phyloP scores from a whole-genome alignment of 2,113 vertebrate genomes.

The Amblyornis subalaris region DNA sequence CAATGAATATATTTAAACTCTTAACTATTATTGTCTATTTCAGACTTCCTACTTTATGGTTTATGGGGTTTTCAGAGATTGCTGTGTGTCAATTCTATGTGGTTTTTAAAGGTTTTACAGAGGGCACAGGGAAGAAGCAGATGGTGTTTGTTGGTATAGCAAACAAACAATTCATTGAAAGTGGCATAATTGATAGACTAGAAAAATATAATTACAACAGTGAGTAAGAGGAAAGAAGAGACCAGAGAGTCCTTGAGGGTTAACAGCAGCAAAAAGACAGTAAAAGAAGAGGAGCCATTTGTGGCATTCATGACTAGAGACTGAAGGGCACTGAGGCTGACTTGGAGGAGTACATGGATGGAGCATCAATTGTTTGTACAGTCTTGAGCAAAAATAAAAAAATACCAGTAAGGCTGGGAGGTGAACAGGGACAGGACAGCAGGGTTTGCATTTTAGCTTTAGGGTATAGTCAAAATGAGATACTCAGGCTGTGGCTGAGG shows the following conservation, averaged over 20 bases:
- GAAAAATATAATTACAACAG: neutral
- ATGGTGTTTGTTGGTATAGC: neutral
- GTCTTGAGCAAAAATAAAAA: neutral
- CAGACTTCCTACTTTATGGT: neutral
- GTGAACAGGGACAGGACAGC: neutral
- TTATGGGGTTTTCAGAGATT: neutral
- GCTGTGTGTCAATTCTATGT: neutral
- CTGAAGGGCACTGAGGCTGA: neutral
- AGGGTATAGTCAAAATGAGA: neutral
- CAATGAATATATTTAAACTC: neutral
- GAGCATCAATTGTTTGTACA: neutral
- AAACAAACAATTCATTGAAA: neutral
- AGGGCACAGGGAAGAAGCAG: neutral
- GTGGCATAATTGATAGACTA: neutral
- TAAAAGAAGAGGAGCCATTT: neutral
- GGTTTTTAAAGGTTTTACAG: neutral
- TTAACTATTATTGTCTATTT: neutral
- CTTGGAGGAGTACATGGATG: rapidly evolving
- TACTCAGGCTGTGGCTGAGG: neutral
- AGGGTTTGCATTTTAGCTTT: neutral
- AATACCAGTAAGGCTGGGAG: neutral
- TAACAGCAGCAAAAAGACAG: neutral
- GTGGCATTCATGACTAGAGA: neutral
- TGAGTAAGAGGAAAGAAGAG: neutral
- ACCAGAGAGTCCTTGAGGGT: neutral